Conservation (phyloP, 2,113 vertebrate genomes). For the Porphyrio hochstetteri region DNA sequence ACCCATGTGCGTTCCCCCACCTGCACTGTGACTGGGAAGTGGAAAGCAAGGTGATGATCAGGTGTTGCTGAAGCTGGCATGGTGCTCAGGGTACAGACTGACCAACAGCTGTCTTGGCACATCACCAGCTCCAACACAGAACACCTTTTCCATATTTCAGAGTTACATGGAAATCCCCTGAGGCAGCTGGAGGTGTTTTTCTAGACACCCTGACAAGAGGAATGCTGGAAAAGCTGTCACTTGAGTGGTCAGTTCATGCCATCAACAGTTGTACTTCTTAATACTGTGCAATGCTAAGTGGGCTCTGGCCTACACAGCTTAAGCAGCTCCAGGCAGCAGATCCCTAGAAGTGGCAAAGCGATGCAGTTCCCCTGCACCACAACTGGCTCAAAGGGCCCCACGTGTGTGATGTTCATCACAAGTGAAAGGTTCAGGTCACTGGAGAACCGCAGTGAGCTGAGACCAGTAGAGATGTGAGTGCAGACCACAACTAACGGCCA, state of each 20-base stretch:
- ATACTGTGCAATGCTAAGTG: background rate
- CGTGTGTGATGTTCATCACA: background rate
- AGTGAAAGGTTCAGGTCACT: background rate
- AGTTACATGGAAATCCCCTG: background rate
- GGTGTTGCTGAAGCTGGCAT: background rate
- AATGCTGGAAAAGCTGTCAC: background rate
- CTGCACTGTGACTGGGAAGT: background rate
- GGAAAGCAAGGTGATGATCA: background rate
- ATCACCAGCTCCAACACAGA: background rate
- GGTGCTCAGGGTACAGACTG: background rate
- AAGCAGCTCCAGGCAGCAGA: background rate
- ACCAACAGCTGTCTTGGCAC: background rate
- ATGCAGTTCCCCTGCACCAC: background rate
- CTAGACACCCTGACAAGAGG: background rate
- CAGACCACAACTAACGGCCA: fast-evolving
- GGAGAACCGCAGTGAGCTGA: background rate
- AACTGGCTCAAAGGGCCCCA: background rate
- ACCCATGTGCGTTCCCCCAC: background rate
- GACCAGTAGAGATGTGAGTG: background rate
- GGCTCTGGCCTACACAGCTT: background rate
- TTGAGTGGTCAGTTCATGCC: background rate
- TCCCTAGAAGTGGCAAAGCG: background rate
- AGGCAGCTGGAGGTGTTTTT: background rate
- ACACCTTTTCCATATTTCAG: background rate
- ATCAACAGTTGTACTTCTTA: background rate